Conservation (phyloP, 2,797 vertebrate species). For the Siniperca obscura region DNA sequence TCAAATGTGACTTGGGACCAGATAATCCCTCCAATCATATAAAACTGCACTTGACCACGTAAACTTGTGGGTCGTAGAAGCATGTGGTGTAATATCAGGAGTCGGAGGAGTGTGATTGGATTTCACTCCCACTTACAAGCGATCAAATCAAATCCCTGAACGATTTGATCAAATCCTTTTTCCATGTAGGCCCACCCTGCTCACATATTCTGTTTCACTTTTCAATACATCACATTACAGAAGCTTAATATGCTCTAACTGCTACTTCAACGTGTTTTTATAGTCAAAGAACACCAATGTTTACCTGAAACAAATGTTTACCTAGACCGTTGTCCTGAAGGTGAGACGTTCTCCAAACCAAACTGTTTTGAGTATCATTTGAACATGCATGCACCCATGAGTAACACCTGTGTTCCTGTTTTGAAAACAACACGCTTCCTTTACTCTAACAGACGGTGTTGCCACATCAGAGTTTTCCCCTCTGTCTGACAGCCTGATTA, state of each 20-base stretch:
- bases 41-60: neutral
- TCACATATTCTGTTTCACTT: neutral
- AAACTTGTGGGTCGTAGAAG: neutral
- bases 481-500: constrained; percentile 65
- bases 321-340: constrained; percentile 37
- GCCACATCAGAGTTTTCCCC: constrained; percentile 70
- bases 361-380: constrained; percentile 55
- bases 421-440: constrained; percentile 69
- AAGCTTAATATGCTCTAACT: neutral
- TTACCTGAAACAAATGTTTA: constrained; percentile 30
- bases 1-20: neutral
- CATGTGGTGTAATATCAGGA: neutral
- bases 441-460: constrained; percentile 73
- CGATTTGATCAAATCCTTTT: neutral
- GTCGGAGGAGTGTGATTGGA: too few relatives aligned
- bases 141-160: constrained; percentile 5
- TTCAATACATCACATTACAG: neutral
- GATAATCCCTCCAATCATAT: neutral
- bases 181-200: neutral
- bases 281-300: neutral
- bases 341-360: constrained; percentile 22
- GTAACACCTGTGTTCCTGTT: constrained; percentile 70
- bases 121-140: neutral
- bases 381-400: constrained; percentile 43
- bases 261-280: neutral